Evolutionary conservation across 2,888 invertebrate genomes (phyloP).

Genomic region (Chymomyza procnemis): DNA sequence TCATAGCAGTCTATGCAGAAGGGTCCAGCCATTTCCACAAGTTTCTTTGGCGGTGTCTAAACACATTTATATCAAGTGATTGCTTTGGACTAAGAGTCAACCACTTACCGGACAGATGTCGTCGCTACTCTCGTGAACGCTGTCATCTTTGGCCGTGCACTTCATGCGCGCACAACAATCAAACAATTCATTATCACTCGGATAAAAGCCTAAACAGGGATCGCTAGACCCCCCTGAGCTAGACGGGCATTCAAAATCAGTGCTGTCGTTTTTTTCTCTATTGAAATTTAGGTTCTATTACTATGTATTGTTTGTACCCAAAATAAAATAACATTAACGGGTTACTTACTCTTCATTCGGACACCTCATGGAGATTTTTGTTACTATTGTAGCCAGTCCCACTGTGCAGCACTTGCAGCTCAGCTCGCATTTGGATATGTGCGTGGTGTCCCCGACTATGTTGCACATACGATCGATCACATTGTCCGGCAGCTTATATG

Average conservation of each 20-base stretch:
- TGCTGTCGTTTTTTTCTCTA: conserved; percentile 30
- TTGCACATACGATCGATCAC: conserved; percentile 33
- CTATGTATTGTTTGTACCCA: conserved; percentile 32
- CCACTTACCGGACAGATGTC: background rate
- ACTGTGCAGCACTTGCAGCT: conserved; percentile 57
- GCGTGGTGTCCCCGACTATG: conserved; percentile 23
- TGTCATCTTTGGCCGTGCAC: too few relatives aligned
- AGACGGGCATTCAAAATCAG: conserved; percentile 23
- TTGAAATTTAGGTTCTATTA: conserved; percentile 41
- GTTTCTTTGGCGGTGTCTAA: background rate
- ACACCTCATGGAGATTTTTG: conserved; percentile 41
- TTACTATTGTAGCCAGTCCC: conserved; percentile 39
- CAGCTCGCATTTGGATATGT: conserved; percentile 53
- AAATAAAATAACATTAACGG: conserved; percentile 4
- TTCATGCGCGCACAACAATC: too few relatives aligned
- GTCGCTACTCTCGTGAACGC: too few relatives aligned
- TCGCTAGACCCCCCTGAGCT: conserved; percentile 38
- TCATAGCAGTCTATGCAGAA: background rate
- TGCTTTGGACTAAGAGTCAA: background rate
- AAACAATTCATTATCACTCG: background rate
- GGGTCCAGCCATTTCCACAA: background rate
- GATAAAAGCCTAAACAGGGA: conserved; percentile 41
- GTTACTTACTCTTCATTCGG: conserved; percentile 49
- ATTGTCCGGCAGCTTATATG: conserved; percentile 39
- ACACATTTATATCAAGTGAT: background rate